These are phyloP conservation scores for Caracal caracal DNA, from an alignment of 2,113 vertebrate genomes.

Conservation along the genomic window DNA sequence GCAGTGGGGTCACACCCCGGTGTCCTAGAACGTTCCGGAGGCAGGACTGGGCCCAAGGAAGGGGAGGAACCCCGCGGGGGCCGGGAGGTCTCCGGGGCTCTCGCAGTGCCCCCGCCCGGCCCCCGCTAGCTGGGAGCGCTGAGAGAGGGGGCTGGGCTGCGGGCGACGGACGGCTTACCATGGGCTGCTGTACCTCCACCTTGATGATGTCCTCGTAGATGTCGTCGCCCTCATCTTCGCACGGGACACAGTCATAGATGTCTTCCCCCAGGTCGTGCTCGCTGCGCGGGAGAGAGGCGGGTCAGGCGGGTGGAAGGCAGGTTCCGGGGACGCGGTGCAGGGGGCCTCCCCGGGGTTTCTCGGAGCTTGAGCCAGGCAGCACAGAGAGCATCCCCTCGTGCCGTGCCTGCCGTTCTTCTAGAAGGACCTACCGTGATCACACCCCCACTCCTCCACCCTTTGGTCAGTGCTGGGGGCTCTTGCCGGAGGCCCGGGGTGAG, in stretches of 20 bases:
- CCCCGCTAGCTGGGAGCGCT: not conserved
- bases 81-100: not conserved
- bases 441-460: no score
- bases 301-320: not conserved
- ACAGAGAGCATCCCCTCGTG: accelerated
- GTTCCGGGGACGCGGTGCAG: accelerated
- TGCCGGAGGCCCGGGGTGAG: accelerated
- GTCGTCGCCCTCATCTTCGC: constrained; percentile 96
- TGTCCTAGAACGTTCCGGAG: accelerated
- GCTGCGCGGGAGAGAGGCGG: constrained; percentile 77
- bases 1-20: accelerated
- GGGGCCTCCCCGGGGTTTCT: accelerated
- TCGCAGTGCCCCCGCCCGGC: not conserved
- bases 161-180: constrained; percentile 87
- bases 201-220: constrained; percentile 99
- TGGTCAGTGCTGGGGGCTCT: not conserved
- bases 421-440: accelerated
- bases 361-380: accelerated
- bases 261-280: constrained; percentile 98
- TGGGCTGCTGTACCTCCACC: constrained; percentile 98
- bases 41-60: not conserved
- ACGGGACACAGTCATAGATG: constrained; percentile 98
- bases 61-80: accelerated
- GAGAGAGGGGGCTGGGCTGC: accelerated
- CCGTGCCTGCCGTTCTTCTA: not conserved